Percentiles rank a stretch among this genome's conserved stretches.
Evolutionary conservation across 2,797 vertebrate genomes (phyloP).

Genomic region (Pseudomugil tenellus): DNA sequence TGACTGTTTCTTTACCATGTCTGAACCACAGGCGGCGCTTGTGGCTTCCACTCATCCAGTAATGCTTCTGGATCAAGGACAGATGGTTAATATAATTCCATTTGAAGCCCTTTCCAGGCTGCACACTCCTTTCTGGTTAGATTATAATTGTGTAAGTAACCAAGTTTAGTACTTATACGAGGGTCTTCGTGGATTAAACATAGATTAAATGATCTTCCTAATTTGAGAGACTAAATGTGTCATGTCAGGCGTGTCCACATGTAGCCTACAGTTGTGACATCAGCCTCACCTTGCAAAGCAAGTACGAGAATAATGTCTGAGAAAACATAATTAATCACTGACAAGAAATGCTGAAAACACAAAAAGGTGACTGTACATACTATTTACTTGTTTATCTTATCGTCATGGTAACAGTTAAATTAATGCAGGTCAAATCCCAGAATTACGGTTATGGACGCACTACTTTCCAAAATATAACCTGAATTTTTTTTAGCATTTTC

Average conservation of each 20-base stretch:
- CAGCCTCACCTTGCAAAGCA: slow-evolving; percentile 14
- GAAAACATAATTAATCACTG: slow-evolving; percentile 29
- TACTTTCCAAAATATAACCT: too few relatives aligned
- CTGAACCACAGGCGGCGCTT: slow-evolving; percentile 71
- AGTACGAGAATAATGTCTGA: slow-evolving; percentile 10
- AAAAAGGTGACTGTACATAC: neutral
- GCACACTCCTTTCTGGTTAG: slow-evolving; percentile 30
- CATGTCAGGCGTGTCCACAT: neutral
- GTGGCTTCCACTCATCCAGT: slow-evolving; percentile 69
- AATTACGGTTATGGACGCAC: neutral
- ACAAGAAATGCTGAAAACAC: slow-evolving; percentile 26
- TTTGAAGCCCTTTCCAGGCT: slow-evolving; percentile 59
- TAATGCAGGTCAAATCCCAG: slow-evolving; percentile 4
- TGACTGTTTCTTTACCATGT: slow-evolving; percentile 64
- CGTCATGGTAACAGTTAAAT: slow-evolving; percentile 34
- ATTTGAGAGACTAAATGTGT: neutral
- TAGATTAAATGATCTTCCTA: too few relatives aligned
- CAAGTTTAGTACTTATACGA: slow-evolving; percentile 33
- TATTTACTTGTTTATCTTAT: slow-evolving; percentile 36
- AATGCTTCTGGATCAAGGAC: slow-evolving; percentile 72
- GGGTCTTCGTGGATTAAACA: slow-evolving; percentile 39
- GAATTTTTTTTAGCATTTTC: too few relatives aligned
- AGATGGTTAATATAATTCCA: slow-evolving; percentile 73
- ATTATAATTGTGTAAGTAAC: slow-evolving; percentile 27
- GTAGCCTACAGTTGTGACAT: neutral